Conservation (phyloP, 2,888 invertebrate species). For the Drosophila formosana region DNA sequence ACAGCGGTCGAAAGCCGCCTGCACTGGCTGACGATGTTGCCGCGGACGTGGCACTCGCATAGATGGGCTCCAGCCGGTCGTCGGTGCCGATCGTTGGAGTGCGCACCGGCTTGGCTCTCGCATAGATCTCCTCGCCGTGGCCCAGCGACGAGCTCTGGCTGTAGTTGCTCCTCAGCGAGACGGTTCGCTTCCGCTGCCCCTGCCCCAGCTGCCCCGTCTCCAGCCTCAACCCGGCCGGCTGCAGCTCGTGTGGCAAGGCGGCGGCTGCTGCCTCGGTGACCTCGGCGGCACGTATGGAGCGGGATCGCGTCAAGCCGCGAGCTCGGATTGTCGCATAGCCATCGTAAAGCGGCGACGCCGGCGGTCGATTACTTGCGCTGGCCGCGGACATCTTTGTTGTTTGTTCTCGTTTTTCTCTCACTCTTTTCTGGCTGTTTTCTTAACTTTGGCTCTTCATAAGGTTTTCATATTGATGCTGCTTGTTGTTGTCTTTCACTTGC, state of each 20-base stretch:
- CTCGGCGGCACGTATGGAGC: slow-evolving; percentile 84
- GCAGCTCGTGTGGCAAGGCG: slow-evolving; percentile 51
- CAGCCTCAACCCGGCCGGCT: not conserved
- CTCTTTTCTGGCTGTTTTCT: slow-evolving; percentile 25
- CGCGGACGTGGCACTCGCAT: slow-evolving; percentile 68
- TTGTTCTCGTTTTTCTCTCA: not conserved
- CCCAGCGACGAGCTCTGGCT: slow-evolving; percentile 65
- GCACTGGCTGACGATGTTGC: not conserved
- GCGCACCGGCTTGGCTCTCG: slow-evolving; percentile 79
- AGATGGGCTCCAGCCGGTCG: slow-evolving; percentile 76
- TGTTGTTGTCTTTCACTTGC: slow-evolving; percentile 59
- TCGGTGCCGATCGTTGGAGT: slow-evolving; percentile 79
- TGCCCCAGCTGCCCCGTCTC: slow-evolving; percentile 14
- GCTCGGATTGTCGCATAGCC: slow-evolving; percentile 95
- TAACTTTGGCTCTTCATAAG: slow-evolving; percentile 37
- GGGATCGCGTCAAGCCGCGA: slow-evolving; percentile 85
- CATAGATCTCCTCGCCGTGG: slow-evolving; percentile 73
- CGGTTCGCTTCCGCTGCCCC: slow-evolving; percentile 78
- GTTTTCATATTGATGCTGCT: slow-evolving; percentile 68
- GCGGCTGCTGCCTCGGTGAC: slow-evolving; percentile 75
- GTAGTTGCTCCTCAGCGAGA: slow-evolving; percentile 80
- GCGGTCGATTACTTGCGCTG: slow-evolving; percentile 63
- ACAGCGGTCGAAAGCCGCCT: slow-evolving; percentile 80
- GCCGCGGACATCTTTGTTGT: slow-evolving; percentile 69
- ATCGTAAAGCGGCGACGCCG: slow-evolving; percentile 88